Conservation (phyloP, 2,888 invertebrate genomes). For the Anarsia innoxiella region DNA sequence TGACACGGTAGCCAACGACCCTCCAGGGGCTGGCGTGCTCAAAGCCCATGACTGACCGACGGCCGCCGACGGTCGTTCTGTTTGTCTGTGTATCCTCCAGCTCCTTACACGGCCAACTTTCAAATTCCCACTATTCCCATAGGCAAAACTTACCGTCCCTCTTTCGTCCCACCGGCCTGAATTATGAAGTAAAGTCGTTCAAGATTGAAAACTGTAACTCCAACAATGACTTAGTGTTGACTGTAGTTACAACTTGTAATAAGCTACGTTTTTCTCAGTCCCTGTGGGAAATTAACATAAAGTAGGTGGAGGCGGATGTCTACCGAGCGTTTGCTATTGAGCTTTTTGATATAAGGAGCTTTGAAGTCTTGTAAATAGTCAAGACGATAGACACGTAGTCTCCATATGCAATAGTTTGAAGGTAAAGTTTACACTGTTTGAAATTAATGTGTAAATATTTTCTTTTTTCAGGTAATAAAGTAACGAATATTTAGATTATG, state of each 20-base stretch:
- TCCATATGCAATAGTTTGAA: no score
- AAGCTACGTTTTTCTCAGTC: conserved; percentile 38
- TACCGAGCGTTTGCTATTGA: no score
- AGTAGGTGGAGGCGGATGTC: conserved; percentile 13
- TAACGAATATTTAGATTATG: not conserved
- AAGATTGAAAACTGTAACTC: conserved; percentile 55
- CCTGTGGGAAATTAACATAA: conserved; percentile 44
- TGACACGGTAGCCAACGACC: conserved; percentile 13
- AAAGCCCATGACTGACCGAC: conserved; percentile 19
- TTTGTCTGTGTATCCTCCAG: conserved; percentile 15
- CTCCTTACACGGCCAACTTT: conserved; percentile 27
- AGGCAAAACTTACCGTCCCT: conserved; percentile 33
- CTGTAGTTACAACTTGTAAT: conserved; percentile 32
- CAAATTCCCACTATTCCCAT: conserved; percentile 40
- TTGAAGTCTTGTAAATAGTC: no score
- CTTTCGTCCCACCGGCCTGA: conserved; percentile 39
- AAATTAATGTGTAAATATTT: no score
- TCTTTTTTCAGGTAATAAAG: not conserved
- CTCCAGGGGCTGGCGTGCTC: conserved; percentile 37
- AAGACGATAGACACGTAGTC: no score
- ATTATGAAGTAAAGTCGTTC: conserved; percentile 54
- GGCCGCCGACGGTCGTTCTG: conserved; percentile 20
- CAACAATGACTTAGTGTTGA: conserved; percentile 36
- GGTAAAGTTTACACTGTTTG: no score
- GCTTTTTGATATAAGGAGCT: no score